Percentiles rank a stretch among this genome's conserved stretches.
Evolutionary conservation across 2,797 vertebrate species (phyloP).

Genomic region (Lagocephalus sceleratus): DNA sequence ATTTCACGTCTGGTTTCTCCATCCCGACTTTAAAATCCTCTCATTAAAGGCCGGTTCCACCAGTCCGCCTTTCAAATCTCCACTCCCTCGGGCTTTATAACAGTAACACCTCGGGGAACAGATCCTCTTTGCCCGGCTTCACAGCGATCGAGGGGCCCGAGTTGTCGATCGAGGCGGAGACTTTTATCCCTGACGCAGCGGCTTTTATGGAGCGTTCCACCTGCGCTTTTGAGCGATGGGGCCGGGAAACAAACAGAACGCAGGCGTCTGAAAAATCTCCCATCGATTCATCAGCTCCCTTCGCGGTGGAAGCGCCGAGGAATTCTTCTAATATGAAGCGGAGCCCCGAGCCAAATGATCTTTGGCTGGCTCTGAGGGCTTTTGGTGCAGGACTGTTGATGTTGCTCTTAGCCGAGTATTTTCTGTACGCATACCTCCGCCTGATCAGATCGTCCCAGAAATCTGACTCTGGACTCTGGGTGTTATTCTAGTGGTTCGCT

Average conservation of each 20-base stretch:
- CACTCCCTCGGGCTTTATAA: background rate
- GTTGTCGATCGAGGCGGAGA: no score
- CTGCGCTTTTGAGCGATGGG: no score
- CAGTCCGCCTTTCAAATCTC: background rate
- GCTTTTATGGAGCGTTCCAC: no score
- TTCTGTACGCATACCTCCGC: constrained; percentile 69
- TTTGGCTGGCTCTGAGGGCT: constrained; percentile 39
- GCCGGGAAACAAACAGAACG: no score
- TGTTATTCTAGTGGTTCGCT: constrained; percentile 61
- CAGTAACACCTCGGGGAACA: background rate
- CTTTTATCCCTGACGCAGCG: no score
- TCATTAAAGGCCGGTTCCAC: no score
- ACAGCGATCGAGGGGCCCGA: no score
- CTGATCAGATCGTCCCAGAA: constrained; percentile 71
- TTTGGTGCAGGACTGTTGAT: constrained; percentile 46
- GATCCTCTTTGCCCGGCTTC: no score
- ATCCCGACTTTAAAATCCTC: no score
- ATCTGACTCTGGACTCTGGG: constrained; percentile 59
- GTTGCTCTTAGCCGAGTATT: constrained; percentile 62
- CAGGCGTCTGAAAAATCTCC: background rate
- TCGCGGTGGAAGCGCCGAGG: constrained; percentile 22
- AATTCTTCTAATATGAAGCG: constrained; percentile 13
- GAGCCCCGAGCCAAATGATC: constrained; percentile 38
- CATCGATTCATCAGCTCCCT: constrained; percentile 14
- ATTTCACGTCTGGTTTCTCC: no score